Conservation (phyloP, 2,797 vertebrate species). For the Capromys pilorides region DNA sequence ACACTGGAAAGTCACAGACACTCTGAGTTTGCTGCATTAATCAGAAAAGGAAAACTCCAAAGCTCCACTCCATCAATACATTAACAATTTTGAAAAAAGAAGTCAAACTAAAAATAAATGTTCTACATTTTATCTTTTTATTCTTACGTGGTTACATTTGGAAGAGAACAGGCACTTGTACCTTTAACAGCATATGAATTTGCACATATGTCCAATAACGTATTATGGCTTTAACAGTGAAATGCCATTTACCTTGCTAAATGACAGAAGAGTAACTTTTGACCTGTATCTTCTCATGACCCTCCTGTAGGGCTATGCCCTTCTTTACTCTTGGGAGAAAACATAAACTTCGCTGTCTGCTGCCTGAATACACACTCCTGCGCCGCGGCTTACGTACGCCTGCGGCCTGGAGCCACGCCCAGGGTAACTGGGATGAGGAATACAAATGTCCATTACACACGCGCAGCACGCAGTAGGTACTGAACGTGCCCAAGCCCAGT, state of each 20-base stretch:
- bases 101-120: slow-evolving; percentile 56
- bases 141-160: slow-evolving; percentile 44
- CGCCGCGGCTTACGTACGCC: neutral
- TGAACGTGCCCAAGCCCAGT: neutral
- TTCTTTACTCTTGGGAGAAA: slow-evolving; percentile 42
- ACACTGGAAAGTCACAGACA: slow-evolving; percentile 77
- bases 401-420: neutral
- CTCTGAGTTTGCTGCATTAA: slow-evolving; percentile 67
- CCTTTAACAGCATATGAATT: neutral
- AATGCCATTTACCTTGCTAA: slow-evolving; percentile 44
- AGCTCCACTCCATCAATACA: neutral
- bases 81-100: slow-evolving; percentile 49
- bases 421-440: neutral
- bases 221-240: neutral
- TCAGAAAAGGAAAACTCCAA: slow-evolving; percentile 60
- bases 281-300: neutral
- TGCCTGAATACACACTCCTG: neutral
- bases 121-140: slow-evolving; percentile 48
- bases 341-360: neutral
- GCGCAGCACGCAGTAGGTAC: neutral
- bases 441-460: slow-evolving; percentile 12
- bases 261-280: neutral
- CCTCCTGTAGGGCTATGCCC: neutral
- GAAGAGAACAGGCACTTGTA: slow-evolving; percentile 33
- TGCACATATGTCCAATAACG: slow-evolving; percentile 19